Conservation (phyloP, 2,113 vertebrate species). For the Carassius carassius region DNA sequence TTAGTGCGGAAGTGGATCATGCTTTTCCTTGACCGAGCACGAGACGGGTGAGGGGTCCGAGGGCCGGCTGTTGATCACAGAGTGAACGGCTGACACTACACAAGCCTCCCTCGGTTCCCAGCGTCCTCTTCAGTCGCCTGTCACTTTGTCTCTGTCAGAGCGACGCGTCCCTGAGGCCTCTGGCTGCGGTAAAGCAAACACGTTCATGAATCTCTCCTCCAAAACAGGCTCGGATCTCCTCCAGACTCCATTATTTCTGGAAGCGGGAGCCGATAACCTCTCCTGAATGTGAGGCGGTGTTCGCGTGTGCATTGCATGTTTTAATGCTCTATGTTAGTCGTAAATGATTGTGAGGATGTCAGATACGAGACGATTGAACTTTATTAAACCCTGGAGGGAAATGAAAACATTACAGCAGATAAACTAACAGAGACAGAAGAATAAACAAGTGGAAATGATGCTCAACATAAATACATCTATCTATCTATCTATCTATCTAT, state of each 20-base stretch:
- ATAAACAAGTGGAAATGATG: background rate
- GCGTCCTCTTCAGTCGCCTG: conserved; percentile 7
- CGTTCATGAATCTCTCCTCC: conserved; percentile 1
- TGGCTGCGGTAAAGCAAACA: conserved; percentile 7
- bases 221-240: background rate
- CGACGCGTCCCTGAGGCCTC: background rate
- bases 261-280: background rate
- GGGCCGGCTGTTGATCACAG: background rate
- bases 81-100: conserved; percentile 15
- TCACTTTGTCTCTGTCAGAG: conserved; percentile 32
- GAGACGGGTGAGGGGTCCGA: conserved; percentile 21
- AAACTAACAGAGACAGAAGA: background rate
- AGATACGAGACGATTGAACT: conserved; percentile 4
- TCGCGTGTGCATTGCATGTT: background rate
- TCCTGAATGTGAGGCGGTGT: background rate
- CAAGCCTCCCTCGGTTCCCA: conserved; percentile 2
- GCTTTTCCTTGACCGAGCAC: conserved; percentile 40
- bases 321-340: background rate
- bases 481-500: background rate
- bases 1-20: conserved; percentile 38
- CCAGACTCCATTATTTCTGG: background rate
- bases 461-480: background rate
- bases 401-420: background rate
- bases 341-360: conserved; percentile 9
- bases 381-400: conserved; percentile 13